Base-by-base conservation (phyloP, 2,797 vertebrate species). In the Danio tinwini region DNA sequence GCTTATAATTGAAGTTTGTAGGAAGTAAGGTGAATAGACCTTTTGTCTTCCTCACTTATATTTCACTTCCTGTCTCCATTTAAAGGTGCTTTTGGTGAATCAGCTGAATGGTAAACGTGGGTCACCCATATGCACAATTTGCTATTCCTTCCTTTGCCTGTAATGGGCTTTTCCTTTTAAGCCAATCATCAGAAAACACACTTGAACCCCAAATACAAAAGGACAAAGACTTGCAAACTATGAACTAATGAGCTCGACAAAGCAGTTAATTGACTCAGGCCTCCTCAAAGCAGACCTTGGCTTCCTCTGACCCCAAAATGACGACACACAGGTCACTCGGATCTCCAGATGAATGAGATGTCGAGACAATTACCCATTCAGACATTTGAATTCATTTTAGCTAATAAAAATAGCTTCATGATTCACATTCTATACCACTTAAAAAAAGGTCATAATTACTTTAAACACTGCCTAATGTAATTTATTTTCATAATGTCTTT, bases 221-320 rank as follows among this genome's bases (percentile, higher is more conserved):
- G 63, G 13, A 39, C 62, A 40, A 19, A 47, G 40, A 71, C n/a
- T 70, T 80, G 72, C 9, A 14, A 55, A 75, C 69, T 50, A 63
- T 58, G 61, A 81, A 72, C 64, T 84, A 83, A 85, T 83, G 76
- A 68, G 74, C 59, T 70, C 13, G 77, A 83, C 70, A 85, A 83
- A 82, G 63, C 59, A 76, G 61, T 13, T 17, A 58, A 80, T 75
- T 80, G 83, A 65, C 12, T 17, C 52, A 45, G 13, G 14, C 39
- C 42, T 63, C 9, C 4, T 61, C 42, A 65, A 80, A 77, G 19
- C 68, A 50, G 4, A 76, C 21, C 42, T 65, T 58, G 70, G 65
- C 63, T 83, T 81, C 65, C 75, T 81, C 70, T 68, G 63, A 64
- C 50, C 37, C 45, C 44, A 19, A 74, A 71, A 63, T 56, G 71